These are phyloP conservation scores for Zaprionus taronus DNA, from an alignment of 1,140 invertebrate genomes.

Conservation along the genomic window DNA sequence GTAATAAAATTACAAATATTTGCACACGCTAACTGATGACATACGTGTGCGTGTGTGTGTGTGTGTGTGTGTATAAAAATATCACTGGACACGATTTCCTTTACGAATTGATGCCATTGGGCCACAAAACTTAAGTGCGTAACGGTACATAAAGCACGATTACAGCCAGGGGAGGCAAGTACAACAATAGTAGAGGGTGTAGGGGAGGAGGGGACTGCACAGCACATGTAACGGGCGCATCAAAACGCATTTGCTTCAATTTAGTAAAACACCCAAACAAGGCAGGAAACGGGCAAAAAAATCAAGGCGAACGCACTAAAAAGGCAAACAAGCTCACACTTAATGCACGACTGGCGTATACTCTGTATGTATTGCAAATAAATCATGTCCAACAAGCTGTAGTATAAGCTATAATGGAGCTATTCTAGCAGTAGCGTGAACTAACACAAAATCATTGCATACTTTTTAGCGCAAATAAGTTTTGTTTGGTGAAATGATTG, in stretches of 20 bases:
- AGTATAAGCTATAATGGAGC: too few relatives aligned
- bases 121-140: constrained; percentile 64
- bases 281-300: constrained; percentile 26
- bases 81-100: constrained; percentile 72
- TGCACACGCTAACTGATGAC: constrained; percentile 60
- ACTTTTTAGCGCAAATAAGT: background rate
- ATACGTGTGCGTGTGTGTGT: constrained; percentile 20
- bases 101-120: constrained; percentile 62
- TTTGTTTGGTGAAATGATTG: too few relatives aligned
- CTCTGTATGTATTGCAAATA: constrained; percentile 3
- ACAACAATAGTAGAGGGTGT: background rate
- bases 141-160: constrained; percentile 84
- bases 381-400: background rate
- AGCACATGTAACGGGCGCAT: constrained; percentile 70
- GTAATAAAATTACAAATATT: constrained; percentile 84
- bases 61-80: constrained; percentile 34
- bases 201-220: background rate
- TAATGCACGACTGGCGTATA: background rate
- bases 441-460: background rate
- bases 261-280: constrained; percentile 78
- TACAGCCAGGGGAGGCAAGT: constrained; percentile 45
- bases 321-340: background rate
- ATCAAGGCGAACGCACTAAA: constrained; percentile 26
- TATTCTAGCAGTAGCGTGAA: too few relatives aligned
- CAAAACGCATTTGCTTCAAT: constrained; percentile 83